Conservation (phyloP, 1,140 invertebrate genomes). For the Temnothorax nylanderi region DNA sequence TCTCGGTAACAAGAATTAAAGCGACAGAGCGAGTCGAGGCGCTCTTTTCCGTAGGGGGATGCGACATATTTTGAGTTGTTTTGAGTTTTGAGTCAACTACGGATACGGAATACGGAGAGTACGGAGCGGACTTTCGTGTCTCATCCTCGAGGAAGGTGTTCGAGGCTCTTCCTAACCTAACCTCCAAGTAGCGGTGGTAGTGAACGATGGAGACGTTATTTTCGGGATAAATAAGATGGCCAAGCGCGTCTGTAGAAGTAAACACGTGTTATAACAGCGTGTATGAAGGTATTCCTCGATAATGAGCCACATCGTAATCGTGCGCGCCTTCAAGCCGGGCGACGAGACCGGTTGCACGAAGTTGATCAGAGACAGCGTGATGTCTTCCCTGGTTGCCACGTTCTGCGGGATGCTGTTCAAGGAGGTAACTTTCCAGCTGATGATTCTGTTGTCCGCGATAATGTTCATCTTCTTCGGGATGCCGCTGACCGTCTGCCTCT, state of each 20-base stretch:
- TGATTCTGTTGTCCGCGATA: conserved; percentile 85
- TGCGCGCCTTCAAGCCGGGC: conserved; percentile 83
- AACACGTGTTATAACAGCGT: not conserved
- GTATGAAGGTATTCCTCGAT: conserved; percentile 7
- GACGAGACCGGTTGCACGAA: conserved; percentile 84
- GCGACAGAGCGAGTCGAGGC: too few species aligned
- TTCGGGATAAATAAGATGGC: not conserved
- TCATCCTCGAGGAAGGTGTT: too few species aligned
- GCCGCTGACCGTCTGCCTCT: conserved; percentile 83
- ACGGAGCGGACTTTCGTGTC: too few species aligned
- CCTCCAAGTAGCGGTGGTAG: too few species aligned
- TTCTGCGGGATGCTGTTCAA: conserved; percentile 84
- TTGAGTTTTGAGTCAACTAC: too few species aligned
- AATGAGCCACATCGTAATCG: conserved; percentile 83
- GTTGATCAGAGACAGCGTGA: conserved; percentile 82
- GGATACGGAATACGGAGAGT: too few species aligned
- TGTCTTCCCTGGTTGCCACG: conserved; percentile 83
- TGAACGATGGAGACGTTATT: too few species aligned
- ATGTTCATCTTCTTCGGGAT: conserved; percentile 87
- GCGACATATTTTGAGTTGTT: too few species aligned
- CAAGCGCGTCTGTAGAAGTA: too few species aligned
- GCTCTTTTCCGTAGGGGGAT: too few species aligned
- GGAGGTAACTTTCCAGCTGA: conserved; percentile 85
- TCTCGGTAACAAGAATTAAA: too few species aligned
- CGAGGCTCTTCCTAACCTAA: too few species aligned